Percentiles rank a stretch among this genome's conserved stretches.
These are phyloP conservation scores for Styela clava DNA, from an alignment of 23 tunicate genomes.

Conservation along the genomic window DNA sequence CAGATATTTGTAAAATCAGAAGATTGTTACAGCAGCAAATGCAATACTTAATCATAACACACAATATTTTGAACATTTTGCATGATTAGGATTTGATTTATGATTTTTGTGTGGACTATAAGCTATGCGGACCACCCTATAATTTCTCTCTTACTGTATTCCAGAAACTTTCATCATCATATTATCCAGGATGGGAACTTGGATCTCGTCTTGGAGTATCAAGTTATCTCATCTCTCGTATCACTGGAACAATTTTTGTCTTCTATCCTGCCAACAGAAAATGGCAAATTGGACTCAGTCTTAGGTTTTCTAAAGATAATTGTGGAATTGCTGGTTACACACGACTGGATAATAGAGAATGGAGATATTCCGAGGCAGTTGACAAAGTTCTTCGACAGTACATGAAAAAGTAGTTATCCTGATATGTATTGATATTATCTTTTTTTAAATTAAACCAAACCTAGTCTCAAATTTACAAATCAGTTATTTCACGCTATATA, in stretches of 20 bases:
- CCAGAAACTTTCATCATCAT: slow-evolving; percentile 28
- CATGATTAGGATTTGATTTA: background rate
- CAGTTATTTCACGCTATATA: too few relatives aligned
- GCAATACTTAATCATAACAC: slow-evolving; percentile 6
- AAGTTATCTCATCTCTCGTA: slow-evolving; percentile 74
- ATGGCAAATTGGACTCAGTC: slow-evolving; percentile 77
- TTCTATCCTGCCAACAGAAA: slow-evolving; percentile 56
- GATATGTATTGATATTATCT: too few relatives aligned
- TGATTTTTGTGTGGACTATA: background rate
- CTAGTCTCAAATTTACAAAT: too few relatives aligned
- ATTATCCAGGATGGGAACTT: slow-evolving; percentile 75
- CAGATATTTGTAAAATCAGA: background rate
- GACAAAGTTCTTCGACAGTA: slow-evolving; percentile 35
- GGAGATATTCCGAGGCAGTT: slow-evolving; percentile 74
- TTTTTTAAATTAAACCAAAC: too few relatives aligned
- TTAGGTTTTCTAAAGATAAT: slow-evolving; percentile 65
- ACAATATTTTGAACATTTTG: background rate
- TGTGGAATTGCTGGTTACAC: slow-evolving; percentile 86
- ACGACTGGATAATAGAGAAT: slow-evolving; percentile 40
- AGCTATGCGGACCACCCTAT: too few relatives aligned
- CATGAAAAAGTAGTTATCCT: slow-evolving; percentile 61
- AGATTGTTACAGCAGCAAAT: background rate
- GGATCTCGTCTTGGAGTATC: slow-evolving; percentile 53
- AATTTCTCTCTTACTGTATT: too few relatives aligned
- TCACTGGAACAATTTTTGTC: slow-evolving; percentile 82